Conservation (phyloP, 1,140 invertebrate genomes). For the Drosophila aff. region DNA sequence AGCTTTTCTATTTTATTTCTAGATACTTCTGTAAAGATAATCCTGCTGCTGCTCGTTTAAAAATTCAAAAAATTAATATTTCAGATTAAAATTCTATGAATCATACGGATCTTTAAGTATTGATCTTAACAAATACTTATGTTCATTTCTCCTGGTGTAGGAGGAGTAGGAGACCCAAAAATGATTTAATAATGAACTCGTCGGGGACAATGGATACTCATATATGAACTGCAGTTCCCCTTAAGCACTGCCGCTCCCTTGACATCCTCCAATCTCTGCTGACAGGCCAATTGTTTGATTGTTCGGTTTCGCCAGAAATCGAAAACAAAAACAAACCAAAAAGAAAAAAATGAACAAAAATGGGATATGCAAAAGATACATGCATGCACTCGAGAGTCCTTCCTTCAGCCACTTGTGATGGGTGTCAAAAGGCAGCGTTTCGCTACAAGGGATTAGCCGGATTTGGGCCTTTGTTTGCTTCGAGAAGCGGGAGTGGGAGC, state of each 20-base stretch:
- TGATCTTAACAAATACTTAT: neutral
- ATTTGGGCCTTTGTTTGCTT: constrained; percentile 61
- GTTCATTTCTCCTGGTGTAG: neutral
- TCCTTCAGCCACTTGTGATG: constrained; percentile 69
- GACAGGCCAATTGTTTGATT: constrained; percentile 76
- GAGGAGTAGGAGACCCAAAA: constrained; percentile 27
- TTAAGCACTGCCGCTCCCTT: constrained; percentile 62
- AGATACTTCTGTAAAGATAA: too few species aligned
- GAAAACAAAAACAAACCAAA: constrained; percentile 46
- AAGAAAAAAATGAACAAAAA: constrained; percentile 15
- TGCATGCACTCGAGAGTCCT: constrained; percentile 58
- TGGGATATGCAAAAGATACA: constrained; percentile 54
- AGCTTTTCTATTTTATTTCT: neutral
- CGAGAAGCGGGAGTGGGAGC: neutral
- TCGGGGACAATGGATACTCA: constrained; percentile 54
- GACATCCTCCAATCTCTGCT: constrained; percentile 66
- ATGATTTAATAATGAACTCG: constrained; percentile 82
- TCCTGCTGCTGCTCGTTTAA: neutral
- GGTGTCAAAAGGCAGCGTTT: constrained; percentile 74
- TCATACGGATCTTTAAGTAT: neutral
- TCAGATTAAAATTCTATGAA: neutral
- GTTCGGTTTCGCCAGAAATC: constrained; percentile 63
- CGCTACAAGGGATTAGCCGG: constrained; percentile 73
- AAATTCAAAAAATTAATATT: neutral
- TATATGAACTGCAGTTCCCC: constrained; percentile 60